A percentile compares a stretch with the other conserved stretches of the same genome.
phyloP scores from a whole-genome alignment of 2,888 invertebrate genomes.

The Conops quadrifasciatus region DNA sequence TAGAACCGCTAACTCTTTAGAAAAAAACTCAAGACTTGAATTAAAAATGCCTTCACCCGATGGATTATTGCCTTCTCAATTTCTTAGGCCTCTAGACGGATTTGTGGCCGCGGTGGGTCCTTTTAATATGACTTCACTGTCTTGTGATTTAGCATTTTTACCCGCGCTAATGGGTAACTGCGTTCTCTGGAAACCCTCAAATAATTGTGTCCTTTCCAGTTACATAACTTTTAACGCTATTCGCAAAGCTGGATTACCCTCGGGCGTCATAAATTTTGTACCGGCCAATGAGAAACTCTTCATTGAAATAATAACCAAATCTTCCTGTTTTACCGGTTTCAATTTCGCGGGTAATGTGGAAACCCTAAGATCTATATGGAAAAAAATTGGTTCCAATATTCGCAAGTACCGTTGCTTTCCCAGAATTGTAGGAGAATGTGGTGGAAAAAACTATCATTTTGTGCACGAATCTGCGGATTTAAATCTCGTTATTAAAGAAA shows the following conservation, averaged over 20 bases:
- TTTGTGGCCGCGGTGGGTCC: slow-evolving; percentile 95
- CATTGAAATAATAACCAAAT: slow-evolving; percentile 83
- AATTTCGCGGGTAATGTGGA: slow-evolving; percentile 97
- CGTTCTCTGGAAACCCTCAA: slow-evolving; percentile 96
- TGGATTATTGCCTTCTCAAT: slow-evolving; percentile 78
- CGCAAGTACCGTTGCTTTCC: slow-evolving; percentile 85
- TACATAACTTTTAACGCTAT: slow-evolving; percentile 89
- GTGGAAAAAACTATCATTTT: slow-evolving; percentile 98
- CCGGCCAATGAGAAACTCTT: slow-evolving; percentile 93
- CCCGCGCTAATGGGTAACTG: slow-evolving; percentile 89
- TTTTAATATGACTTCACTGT: slow-evolving; percentile 97
- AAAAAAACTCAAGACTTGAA: slow-evolving; percentile 34
- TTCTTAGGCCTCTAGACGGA: slow-evolving; percentile 90
- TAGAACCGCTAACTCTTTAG: slow-evolving; percentile 77
- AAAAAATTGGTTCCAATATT: slow-evolving; percentile 85
- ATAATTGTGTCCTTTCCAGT: slow-evolving; percentile 91
- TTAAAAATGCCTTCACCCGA: slow-evolving; percentile 81
- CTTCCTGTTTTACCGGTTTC: slow-evolving; percentile 84
- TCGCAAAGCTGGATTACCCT: slow-evolving; percentile 90
- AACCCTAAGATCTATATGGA: slow-evolving; percentile 90
- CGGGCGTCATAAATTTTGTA: slow-evolving; percentile 95
- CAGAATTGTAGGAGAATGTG: slow-evolving; percentile 91
- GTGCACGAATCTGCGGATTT: slow-evolving; percentile 88
- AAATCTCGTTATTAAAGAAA: slow-evolving; percentile 80
- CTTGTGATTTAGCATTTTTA: slow-evolving; percentile 89